Percentiles rank a stretch among this genome's conserved stretches.
phyloP scores from a whole-genome alignment of 2,888 invertebrate species.

The Seira musarum region DNA sequence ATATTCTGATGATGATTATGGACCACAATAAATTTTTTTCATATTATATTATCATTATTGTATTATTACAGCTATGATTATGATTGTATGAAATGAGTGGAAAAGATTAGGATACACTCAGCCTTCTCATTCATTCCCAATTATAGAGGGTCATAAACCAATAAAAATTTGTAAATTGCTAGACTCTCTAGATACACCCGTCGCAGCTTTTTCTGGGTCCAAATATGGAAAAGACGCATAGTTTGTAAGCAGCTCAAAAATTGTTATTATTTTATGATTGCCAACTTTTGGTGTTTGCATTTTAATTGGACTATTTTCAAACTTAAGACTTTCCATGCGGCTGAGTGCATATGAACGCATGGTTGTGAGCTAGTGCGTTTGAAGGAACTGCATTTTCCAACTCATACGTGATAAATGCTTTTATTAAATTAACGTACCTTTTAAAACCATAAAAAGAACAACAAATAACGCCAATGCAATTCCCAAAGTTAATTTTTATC shows the following conservation, averaged over 20 bases:
- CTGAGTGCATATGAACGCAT: too few species aligned
- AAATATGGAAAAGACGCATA: too few species aligned
- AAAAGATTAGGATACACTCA: slow-evolving; percentile 44
- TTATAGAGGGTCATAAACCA: slow-evolving; percentile 63
- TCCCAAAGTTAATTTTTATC: neutral
- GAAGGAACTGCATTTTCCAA: too few species aligned
- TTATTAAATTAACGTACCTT: neutral
- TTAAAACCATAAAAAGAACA: neutral
- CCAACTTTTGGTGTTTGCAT: too few species aligned
- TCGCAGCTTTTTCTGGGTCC: too few species aligned
- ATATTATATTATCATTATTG: slow-evolving; percentile 21
- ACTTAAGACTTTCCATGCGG: too few species aligned
- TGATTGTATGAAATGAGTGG: slow-evolving; percentile 50
- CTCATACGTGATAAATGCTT: neutral
- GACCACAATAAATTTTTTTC: slow-evolving; percentile 11
- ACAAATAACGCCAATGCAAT: neutral
- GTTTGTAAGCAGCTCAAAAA: slow-evolving; percentile 5
- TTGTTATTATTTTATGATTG: neutral
- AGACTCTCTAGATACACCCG: neutral
- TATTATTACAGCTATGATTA: slow-evolving; percentile 52
- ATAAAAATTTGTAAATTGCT: slow-evolving; percentile 62
- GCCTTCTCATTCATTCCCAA: slow-evolving; percentile 63
- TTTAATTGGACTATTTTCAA: too few species aligned
- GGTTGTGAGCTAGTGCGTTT: too few species aligned
- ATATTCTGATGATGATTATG: slow-evolving; percentile 1